These are phyloP conservation scores for Ctenopoma kingsleyae DNA, from an alignment of 2,797 vertebrate species.

Conservation along the genomic window DNA sequence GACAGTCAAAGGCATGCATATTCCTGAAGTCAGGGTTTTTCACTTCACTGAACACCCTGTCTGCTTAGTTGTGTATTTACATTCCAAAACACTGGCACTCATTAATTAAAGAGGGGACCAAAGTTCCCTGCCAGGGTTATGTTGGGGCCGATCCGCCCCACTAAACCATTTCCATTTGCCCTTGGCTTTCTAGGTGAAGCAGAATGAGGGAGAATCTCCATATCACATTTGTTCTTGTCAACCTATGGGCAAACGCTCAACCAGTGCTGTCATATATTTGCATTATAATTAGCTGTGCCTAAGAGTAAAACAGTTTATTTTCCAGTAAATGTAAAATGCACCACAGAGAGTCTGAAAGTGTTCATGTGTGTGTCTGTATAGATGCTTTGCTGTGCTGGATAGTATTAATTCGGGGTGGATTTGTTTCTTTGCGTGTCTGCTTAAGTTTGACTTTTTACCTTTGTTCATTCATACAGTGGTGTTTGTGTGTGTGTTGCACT, in stretches of 20 bases:
- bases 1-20: slow-evolving; percentile 57
- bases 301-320: slow-evolving; percentile 59
- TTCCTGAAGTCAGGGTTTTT: slow-evolving; percentile 46
- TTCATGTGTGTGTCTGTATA: slow-evolving; percentile 13
- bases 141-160: slow-evolving; percentile 69
- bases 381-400: slow-evolving; percentile 33
- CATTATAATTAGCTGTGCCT: slow-evolving; percentile 75
- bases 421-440: slow-evolving; percentile 10
- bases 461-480: slow-evolving; percentile 24
- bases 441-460: slow-evolving; percentile 37
- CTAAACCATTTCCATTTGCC: slow-evolving; percentile 79
- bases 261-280: slow-evolving; percentile 75
- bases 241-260: slow-evolving; percentile 76
- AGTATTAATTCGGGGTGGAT: slow-evolving; percentile 42
- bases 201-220: slow-evolving; percentile 74
- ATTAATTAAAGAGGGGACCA: slow-evolving; percentile 79
- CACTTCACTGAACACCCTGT: slow-evolving; percentile 58
- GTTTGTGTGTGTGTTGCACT: slow-evolving; percentile 42
- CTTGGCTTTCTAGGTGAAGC: slow-evolving; percentile 75
- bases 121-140: slow-evolving; percentile 69
- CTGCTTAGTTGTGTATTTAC: slow-evolving; percentile 71
- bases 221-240: slow-evolving; percentile 81
- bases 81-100: slow-evolving; percentile 64
- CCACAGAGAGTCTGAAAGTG: slow-evolving; percentile 31
- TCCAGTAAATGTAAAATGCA: slow-evolving; percentile 40